Evolutionary conservation across 2,888 invertebrate species (phyloP).

Genomic region (Crossocerus cetratus): DNA sequence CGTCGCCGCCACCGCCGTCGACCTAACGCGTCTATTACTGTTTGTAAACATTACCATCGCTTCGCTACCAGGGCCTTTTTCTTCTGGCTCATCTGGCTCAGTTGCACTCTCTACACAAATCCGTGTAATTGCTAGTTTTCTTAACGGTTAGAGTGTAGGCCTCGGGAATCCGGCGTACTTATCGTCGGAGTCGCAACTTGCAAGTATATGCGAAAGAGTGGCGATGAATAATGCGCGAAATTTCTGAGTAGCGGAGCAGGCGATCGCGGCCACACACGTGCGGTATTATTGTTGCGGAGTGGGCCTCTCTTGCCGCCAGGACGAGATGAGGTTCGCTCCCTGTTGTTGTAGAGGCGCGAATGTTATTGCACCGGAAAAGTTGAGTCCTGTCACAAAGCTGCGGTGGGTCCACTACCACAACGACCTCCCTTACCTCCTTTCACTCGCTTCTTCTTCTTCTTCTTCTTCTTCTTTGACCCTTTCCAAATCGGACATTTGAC

Average conservation of each 20-base stretch:
- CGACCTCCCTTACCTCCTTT: too few species aligned
- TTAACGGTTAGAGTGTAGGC: conserved; percentile 28
- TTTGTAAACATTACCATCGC: conserved; percentile 68
- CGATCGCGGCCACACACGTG: conserved; percentile 66
- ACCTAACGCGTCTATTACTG: conserved; percentile 70
- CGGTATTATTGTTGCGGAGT: conserved; percentile 72
- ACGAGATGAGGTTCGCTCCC: conserved; percentile 49
- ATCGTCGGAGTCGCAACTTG: too few species aligned
- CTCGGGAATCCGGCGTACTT: conserved; percentile 2
- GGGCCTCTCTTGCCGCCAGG: conserved; percentile 60
- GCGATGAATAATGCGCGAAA: conserved; percentile 28
- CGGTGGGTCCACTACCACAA: conserved; percentile 57
- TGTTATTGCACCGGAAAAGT: conserved; percentile 70
- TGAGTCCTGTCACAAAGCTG: conserved; percentile 67
- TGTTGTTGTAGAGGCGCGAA: conserved; percentile 66
- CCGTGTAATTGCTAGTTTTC: conserved; percentile 29
- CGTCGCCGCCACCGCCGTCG: too few species aligned
- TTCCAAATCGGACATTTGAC: conserved; percentile 1
- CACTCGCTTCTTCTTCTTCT: conserved; percentile 7
- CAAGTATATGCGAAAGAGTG: too few species aligned
- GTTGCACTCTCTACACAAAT: too few species aligned
- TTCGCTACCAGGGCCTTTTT: conserved; percentile 61
- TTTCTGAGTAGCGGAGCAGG: conserved; percentile 58
- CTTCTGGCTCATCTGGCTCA: conserved; percentile 37
- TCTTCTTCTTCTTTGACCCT: conserved; percentile 15